Base-by-base conservation (phyloP, 2,797 vertebrate genomes). In the Sebastes steindachneri region DNA sequence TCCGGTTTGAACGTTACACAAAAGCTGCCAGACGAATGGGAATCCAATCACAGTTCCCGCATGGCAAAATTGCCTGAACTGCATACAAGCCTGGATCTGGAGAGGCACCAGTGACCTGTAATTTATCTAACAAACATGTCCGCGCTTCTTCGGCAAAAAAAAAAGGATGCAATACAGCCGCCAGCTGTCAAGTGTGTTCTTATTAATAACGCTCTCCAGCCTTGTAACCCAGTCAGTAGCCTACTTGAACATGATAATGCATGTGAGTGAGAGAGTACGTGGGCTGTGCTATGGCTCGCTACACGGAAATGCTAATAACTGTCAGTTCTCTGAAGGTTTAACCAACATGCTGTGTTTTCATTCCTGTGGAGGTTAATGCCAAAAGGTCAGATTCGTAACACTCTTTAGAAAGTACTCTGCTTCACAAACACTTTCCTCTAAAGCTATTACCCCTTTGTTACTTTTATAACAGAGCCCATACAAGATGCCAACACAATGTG, bases 371-470 rank as follows among this genome's bases (percentile, higher is more conserved):
- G 80, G 68, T 90, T 90, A 88, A 88, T 77, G 91, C 68, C 72
- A 79, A 84, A 66, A 85, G 19, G 80, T 85, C 81, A 80, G 74
- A 37, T 73, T 80, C 15, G 12, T 80, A 88, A 81, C 90, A 92
- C 68, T 87, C 86, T 93, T 94, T 93, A 93, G 94, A 73, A 76
- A 89, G 75, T 77, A 88, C 74, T 90, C 84, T 21, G 73, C 72
- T 84, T 80, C 62, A 64, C 58, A 80, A 74, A 65, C 75, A 82
- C 31, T 23, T 80, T 82, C 83, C 91, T 76, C 89, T 58, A 73
- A 90, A 95, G 83, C 87, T 91, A 90, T 93, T 92, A 94, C 70
- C 31, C 31, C 80, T 84, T 79, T 93, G 89, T 83, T 87, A 84
- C 88, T 83, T 90, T 87, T 77, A 79, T 79, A 76, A 79, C 68